Evolutionary conservation across 2,888 invertebrate species (phyloP).

Genomic region (Xylota segnis): DNA sequence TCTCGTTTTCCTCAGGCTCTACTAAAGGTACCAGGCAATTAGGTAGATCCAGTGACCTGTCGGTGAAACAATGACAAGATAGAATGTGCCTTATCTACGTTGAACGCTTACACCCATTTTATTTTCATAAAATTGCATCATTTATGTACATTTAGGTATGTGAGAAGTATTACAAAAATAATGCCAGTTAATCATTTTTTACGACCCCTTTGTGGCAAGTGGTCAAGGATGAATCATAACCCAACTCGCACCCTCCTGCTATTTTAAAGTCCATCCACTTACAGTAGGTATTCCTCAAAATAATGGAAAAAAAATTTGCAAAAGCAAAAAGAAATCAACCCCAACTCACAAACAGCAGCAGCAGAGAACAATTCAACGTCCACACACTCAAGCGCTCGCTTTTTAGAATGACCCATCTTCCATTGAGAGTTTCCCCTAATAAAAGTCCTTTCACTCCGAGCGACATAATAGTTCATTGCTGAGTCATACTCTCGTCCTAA

Average conservation of each 20-base stretch:
- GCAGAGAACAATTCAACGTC: conserved; percentile 18
- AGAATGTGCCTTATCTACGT: too few relatives aligned
- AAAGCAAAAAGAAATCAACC: conserved; percentile 20
- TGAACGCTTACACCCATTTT: too few relatives aligned
- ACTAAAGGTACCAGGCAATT: too few relatives aligned
- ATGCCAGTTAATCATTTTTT: conserved; percentile 1
- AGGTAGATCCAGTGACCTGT: too few relatives aligned
- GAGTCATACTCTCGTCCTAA: conserved; percentile 17
- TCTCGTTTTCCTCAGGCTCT: too few relatives aligned
- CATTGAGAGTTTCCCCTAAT: conserved; percentile 19
- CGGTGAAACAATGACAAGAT: too few relatives aligned
- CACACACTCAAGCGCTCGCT: not conserved
- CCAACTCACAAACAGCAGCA: conserved; percentile 12
- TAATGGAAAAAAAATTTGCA: conserved; percentile 4
- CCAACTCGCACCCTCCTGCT: not conserved
- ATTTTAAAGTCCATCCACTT: conserved; percentile 11
- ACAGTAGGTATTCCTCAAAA: conserved; percentile 5
- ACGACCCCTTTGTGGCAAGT: not conserved
- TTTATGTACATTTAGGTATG: not conserved
- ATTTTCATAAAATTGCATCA: not conserved
- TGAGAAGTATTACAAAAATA: not conserved
- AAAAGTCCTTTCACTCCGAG: conserved; percentile 31
- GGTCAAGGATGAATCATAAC: conserved; percentile 6
- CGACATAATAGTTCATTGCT: conserved; percentile 21
- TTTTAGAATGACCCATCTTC: conserved; percentile 19